Evolutionary conservation across 2,797 vertebrate genomes (phyloP), one percentile per base, ranked within the genome.

Genomic region (Etheostoma perlongum): DNA sequence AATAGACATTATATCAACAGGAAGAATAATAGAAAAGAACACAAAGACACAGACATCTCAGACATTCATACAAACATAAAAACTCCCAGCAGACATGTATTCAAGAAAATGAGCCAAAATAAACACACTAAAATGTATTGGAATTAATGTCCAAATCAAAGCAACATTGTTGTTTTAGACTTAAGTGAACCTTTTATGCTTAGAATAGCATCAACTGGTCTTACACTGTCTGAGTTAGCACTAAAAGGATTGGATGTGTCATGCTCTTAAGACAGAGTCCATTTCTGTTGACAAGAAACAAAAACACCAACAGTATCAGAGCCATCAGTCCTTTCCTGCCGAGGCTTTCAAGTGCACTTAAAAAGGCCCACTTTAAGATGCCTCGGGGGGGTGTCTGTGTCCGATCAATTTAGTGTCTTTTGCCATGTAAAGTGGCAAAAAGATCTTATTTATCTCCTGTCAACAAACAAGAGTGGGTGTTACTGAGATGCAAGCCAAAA

Each of bases 351-450:
- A 86, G 79, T 72, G 27, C 74, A 79, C 81, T 89, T 87, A 33
- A 89, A 88, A 91, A 82, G 78, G 36, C 18, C 51, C 64, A 78
- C 67, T 87, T 86, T 63, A 68, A 78, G 74, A 80, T 30, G 48
- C 70, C 82, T 58, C 4, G 0, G 53, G 67, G n/a, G 82, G 67
- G 55, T 42, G 53, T 66, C 76, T 79, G 67, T 3, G 53, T 89
- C 87, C 61, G 63, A 89, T 91, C 84, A 75, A 78, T 90, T 79
- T 67, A 72, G 75, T 65, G 84, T 81, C 62, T 87, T 83, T 88
- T 1, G 6, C 55, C 75, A 86, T 71, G 81, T 81, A 23, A 89
- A 83, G 72, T 60, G 72, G 73, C 63, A 47, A 85, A 88, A 76
- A 78, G 48, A 85, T 83, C 62, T 69, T 74, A 86, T 81, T 87